Evolutionary conservation across 2,888 invertebrate genomes (phyloP).

Genomic region (Apantesis nais): DNA sequence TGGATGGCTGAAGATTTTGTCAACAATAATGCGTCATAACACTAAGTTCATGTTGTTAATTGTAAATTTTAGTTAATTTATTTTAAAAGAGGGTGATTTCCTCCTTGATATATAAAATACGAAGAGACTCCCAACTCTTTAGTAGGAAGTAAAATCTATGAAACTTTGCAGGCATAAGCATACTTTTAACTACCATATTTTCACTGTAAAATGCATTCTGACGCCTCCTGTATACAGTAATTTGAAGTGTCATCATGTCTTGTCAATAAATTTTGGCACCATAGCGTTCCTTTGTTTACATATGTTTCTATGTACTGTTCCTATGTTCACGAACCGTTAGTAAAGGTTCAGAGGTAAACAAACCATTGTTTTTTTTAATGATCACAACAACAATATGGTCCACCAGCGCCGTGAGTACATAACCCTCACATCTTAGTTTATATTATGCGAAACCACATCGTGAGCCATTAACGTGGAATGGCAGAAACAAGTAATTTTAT

Average conservation of each 20-base stretch:
- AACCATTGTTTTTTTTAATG: background rate
- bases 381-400: background rate
- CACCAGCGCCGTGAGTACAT: slow-evolving; percentile 47
- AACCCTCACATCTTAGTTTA: slow-evolving; percentile 72
- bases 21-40: background rate
- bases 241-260: background rate
- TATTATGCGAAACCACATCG: slow-evolving; percentile 73
- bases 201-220: background rate
- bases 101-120: background rate
- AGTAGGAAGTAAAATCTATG: too few species aligned
- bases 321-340: too few species aligned
- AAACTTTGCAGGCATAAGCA: background rate
- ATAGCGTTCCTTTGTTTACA: background rate
- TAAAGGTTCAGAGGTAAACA: background rate
- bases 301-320: background rate
- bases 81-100: too few species aligned
- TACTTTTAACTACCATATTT: background rate
- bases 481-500: slow-evolving; percentile 77
- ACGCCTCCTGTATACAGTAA: background rate
- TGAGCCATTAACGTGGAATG: slow-evolving; percentile 71
- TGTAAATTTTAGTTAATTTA: too few species aligned
- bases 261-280: background rate
- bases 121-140: background rate
- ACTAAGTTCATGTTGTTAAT: too few species aligned
- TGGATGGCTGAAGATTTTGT: background rate